Conservation (phyloP, 37 sponge, comb jelly and placozoan genomes). For the Mnemiopsis leidyi region DNA sequence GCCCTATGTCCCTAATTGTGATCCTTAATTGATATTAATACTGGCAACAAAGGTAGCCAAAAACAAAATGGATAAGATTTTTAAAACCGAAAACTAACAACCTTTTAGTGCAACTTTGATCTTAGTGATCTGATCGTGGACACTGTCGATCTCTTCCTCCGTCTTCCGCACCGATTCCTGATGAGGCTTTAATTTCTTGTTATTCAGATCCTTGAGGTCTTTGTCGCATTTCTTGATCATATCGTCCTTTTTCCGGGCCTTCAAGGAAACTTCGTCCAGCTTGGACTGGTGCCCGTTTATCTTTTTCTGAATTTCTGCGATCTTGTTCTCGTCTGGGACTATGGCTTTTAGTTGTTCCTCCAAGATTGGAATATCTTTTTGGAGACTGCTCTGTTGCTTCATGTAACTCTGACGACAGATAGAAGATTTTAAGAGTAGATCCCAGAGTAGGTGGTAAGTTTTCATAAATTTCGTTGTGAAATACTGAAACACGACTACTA, state of each 20-base stretch:
- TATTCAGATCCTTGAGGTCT: constrained; percentile 25
- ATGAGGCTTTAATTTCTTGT: constrained; percentile 39
- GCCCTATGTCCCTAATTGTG: too few relatives aligned
- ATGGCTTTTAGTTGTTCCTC: constrained; percentile 6
- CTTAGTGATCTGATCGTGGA: constrained; percentile 77
- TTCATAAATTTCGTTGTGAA: too few relatives aligned
- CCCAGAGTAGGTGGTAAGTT: too few relatives aligned
- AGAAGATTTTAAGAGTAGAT: neutral
- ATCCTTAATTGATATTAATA: too few relatives aligned
- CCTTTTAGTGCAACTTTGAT: constrained; percentile 85
- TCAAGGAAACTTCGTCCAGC: constrained; percentile 70
- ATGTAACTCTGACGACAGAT: constrained; percentile 42
- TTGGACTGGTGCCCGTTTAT: constrained; percentile 69
- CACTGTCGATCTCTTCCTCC: constrained; percentile 73
- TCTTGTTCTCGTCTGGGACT: constrained; percentile 8
- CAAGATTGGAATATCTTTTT: constrained; percentile 33
- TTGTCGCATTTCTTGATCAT: constrained; percentile 52
- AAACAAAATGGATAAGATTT: neutral
- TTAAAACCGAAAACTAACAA: neutral
- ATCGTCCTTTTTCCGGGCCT: constrained; percentile 25
- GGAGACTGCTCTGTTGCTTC: constrained; percentile 46
- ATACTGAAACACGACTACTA: too few relatives aligned
- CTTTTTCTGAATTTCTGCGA: constrained; percentile 65
- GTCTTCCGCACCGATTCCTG: neutral
- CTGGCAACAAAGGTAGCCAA: too few relatives aligned